These are phyloP conservation scores for Anthoscopus minutus DNA, from an alignment of 2,113 vertebrate species.

Conservation along the genomic window DNA sequence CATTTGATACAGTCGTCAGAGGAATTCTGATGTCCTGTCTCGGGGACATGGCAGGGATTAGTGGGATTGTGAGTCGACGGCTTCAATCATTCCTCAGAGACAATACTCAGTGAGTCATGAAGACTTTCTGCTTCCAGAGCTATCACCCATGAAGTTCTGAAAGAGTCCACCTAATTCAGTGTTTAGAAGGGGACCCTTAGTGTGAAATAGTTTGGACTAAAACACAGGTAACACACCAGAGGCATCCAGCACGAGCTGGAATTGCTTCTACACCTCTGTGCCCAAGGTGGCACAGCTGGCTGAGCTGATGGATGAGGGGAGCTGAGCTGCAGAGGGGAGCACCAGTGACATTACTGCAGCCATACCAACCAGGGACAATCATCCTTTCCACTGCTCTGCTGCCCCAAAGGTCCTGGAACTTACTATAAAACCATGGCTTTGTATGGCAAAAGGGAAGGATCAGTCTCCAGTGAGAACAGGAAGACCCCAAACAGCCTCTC, in stretches of 20 bases:
- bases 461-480: background rate
- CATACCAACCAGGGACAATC: background rate
- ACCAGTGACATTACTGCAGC: background rate
- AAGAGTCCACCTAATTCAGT: constrained; percentile 3
- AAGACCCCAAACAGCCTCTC: background rate
- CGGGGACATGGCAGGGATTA: constrained; percentile 27
- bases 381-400: background rate
- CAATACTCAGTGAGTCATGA: constrained; percentile 35
- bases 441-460: background rate
- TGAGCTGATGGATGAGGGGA: background rate
- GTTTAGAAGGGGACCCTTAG: background rate
- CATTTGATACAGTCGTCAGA: constrained; percentile 23
- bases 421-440: background rate
- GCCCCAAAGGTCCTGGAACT: background rate
- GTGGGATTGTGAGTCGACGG: constrained; percentile 22
- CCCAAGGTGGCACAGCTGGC: background rate
- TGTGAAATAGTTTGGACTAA: background rate
- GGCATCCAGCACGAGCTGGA: background rate
- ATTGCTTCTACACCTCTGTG: background rate
- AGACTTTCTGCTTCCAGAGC: constrained; percentile 27
- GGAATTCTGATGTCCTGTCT: constrained; percentile 46
- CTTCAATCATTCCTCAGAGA: constrained; percentile 45
- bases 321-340: background rate
- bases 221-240: background rate
- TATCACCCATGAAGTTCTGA: constrained; percentile 41